A percentile compares a stretch with the other conserved stretches of the same genome.
These are phyloP conservation scores for Drosophila grimshawi DNA, from an alignment of 1,140 invertebrate genomes.

Conservation along the genomic window DNA sequence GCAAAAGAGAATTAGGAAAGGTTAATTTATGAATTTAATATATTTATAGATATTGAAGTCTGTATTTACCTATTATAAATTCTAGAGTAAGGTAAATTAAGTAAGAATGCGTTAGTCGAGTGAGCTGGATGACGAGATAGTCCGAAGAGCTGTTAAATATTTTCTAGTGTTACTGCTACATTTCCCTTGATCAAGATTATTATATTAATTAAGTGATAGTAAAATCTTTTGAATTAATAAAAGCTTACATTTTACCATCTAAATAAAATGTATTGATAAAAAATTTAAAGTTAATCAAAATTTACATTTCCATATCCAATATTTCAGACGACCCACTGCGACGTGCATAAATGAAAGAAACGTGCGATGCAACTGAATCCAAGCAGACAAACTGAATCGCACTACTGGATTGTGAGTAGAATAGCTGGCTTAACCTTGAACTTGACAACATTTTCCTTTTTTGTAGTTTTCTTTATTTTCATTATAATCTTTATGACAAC, in stretches of 20 bases:
- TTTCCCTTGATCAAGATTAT: too few species aligned
- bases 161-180: too few species aligned
- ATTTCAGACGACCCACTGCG: constrained; percentile 73
- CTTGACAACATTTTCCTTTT: constrained; percentile 23
- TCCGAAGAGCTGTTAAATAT: too few species aligned
- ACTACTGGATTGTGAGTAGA: constrained; percentile 85
- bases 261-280: not conserved
- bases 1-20: too few species aligned
- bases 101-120: too few species aligned
- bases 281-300: constrained; percentile 22
- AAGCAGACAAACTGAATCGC: constrained; percentile 81
- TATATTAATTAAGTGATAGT: too few species aligned
- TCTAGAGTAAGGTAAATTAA: too few species aligned
- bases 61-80: too few species aligned
- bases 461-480: constrained; percentile 8
- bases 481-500: constrained; percentile 42
- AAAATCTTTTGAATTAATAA: not conserved
- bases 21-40: too few species aligned
- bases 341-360: constrained; percentile 77
- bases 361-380: constrained; percentile 84
- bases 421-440: constrained; percentile 49
- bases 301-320: constrained; percentile 17
- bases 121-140: too few species aligned
- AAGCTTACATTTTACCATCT: constrained; percentile 23
- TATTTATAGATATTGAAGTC: too few species aligned